Conservation (phyloP, 2,797 vertebrate species). For the Hypotaenidia okinawae region DNA sequence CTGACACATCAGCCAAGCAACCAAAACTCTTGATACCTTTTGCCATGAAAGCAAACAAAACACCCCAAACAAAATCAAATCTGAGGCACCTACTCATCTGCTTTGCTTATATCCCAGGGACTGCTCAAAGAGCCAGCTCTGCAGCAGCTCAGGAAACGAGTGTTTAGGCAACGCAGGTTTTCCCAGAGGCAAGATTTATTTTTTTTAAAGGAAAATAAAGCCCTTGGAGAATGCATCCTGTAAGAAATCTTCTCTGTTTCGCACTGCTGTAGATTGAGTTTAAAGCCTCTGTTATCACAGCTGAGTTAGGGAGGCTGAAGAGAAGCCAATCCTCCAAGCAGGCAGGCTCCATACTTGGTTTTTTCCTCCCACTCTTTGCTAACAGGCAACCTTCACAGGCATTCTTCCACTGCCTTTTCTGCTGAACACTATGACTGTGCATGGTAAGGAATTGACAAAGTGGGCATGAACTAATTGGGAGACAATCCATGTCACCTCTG, state of each 20-base stretch:
- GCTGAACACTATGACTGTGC: not conserved
- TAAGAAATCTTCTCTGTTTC: conserved; percentile 16
- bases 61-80: not conserved
- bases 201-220: conserved; percentile 40
- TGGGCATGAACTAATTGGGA: not conserved
- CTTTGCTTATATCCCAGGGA: conserved; percentile 14
- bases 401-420: not conserved
- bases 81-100: conserved; percentile 36
- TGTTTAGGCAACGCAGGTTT: conserved; percentile 36
- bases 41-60: conserved; percentile 41
- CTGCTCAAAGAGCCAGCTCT: conserved; percentile 1
- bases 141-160: conserved; percentile 26
- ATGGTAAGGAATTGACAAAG: not conserved
- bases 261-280: not conserved
- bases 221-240: not conserved
- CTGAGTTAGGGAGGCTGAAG: not conserved
- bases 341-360: not conserved
- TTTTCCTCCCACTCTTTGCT: not conserved
- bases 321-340: not conserved
- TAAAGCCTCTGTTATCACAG: not conserved
- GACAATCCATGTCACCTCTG: not conserved
- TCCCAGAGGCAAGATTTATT: conserved; percentile 20
- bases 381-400: not conserved
- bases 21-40: not conserved
- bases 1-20: conserved; percentile 19